Conservation (phyloP, 2,797 vertebrate genomes). For the Macropodus opercularis region DNA sequence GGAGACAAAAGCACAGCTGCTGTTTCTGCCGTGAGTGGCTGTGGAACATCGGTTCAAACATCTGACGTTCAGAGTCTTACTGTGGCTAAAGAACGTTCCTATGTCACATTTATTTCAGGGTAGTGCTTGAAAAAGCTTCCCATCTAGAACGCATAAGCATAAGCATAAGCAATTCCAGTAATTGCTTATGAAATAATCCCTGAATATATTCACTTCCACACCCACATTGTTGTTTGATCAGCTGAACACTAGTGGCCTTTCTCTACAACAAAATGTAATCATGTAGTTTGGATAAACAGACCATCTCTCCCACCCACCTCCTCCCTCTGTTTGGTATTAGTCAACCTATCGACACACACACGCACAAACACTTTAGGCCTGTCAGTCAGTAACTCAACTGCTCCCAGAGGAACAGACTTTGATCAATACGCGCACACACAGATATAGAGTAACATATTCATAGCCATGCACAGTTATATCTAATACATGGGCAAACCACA, state of each 20-base stretch:
- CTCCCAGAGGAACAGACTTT: conserved; percentile 67
- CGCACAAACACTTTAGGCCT: conserved; percentile 28
- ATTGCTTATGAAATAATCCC: background rate
- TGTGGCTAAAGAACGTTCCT: background rate
- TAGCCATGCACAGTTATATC: conserved; percentile 46
- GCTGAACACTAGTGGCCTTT: conserved; percentile 18
- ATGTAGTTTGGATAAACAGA: conserved; percentile 31
- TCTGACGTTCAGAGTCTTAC: too few relatives aligned
- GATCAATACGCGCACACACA: conserved; percentile 56
- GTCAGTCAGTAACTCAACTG: conserved; percentile 68
- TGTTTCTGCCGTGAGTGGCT: background rate
- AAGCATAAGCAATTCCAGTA: background rate
- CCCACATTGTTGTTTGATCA: conserved; percentile 18
- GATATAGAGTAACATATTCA: conserved; percentile 45
- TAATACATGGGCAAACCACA: conserved; percentile 37
- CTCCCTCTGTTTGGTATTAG: background rate
- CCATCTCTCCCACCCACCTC: background rate
- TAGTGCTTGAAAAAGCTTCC: background rate
- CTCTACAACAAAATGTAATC: conserved; percentile 19
- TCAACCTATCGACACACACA: conserved; percentile 11
- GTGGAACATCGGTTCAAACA: too few relatives aligned
- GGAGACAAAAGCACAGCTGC: background rate
- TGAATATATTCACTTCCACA: background rate
- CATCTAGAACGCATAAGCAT: background rate
- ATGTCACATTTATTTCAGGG: background rate